These are phyloP conservation scores for Pogonus chalceus DNA, from an alignment of 1,140 invertebrate genomes.

Conservation along the genomic window DNA sequence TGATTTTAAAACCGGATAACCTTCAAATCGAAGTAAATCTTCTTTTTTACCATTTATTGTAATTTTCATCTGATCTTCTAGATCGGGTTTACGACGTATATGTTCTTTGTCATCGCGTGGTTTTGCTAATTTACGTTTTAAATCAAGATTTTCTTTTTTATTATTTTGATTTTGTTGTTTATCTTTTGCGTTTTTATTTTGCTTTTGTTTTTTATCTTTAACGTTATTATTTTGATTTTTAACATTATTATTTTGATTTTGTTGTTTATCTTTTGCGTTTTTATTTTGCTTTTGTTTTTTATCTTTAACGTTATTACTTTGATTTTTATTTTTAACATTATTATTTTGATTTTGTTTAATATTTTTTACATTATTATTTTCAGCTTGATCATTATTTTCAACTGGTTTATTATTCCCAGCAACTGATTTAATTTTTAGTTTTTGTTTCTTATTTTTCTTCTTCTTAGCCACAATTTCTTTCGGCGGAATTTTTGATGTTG, in stretches of 20 bases:
- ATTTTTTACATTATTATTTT: constrained; percentile 19
- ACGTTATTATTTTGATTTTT: constrained; percentile 11
- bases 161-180: constrained; percentile 13
- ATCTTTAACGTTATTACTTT: constrained; percentile 30
- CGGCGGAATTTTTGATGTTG: constrained; percentile 16
- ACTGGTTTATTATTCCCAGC: constrained; percentile 16
- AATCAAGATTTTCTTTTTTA: constrained; percentile 18
- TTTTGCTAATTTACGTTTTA: constrained; percentile 21
- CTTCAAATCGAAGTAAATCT: constrained; percentile 52
- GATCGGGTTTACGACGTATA: constrained; percentile 26
- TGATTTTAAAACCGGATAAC: constrained; percentile 58
- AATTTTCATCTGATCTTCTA: constrained; percentile 38
- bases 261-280: constrained; percentile 12
- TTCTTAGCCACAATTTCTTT: constrained; percentile 16
- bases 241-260: constrained; percentile 14
- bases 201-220: constrained; percentile 19
- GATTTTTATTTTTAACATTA: constrained; percentile 26
- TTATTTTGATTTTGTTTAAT: constrained; percentile 18
- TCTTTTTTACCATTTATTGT: constrained; percentile 53
- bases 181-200: constrained; percentile 11
- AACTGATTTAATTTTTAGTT: constrained; percentile 22
- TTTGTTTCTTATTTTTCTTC: constrained; percentile 16
- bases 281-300: constrained; percentile 23
- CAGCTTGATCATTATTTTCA: constrained; percentile 16
- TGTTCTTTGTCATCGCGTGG: constrained; percentile 22